Base-by-base conservation (phyloP, 2,113 vertebrate genomes). In the Pleuronectes platessa region DNA sequence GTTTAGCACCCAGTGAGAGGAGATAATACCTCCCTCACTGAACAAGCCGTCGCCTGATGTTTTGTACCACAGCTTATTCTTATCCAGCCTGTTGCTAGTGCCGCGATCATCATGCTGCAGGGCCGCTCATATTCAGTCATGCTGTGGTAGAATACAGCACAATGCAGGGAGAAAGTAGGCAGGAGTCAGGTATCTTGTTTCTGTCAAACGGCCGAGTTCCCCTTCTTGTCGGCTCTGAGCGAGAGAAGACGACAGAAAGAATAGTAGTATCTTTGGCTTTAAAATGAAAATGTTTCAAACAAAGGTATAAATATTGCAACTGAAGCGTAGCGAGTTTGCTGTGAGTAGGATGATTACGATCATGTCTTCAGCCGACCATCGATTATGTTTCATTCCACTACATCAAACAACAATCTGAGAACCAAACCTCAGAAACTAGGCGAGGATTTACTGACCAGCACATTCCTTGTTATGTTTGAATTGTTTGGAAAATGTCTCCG, bases 161-260 rank as follows among this genome's bases (percentile, higher is more conserved):
- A 71, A 61, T 71, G 17, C 12, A 49, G 62, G 61, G 35, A 62
- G 71, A 24, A 58, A 74, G 70, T 2, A 15, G 62, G 35, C 64
- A 63, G 80, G 67, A 62, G 17, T 24, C 74, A 69, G 24, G 40
- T 12, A 5, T 76, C 78, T 63, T 26, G 21, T 14, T 20, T 15
- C n/a, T 18, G 23, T 93, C 84, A 93, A 47, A 92, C 79, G 58
- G 72, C 76, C 0, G 81, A 88, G 83, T 54, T 85, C 23, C 75
- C 72, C 77, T 63, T 89, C 63, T 64, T 82, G 61, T 88, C 85
- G 0, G 78, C 76, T 81, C 90, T 92, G 74, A 35, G 20, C 2
- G 66, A 61, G 31, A 78, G 31, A 61, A 49, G 20, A 68, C 12
- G 37, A 51, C 35, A 78, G 10, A 68, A 53, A 18, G 3, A 51